phyloP scores from a whole-genome alignment of 2,797 vertebrate species.

The Margarornis squamiger region DNA sequence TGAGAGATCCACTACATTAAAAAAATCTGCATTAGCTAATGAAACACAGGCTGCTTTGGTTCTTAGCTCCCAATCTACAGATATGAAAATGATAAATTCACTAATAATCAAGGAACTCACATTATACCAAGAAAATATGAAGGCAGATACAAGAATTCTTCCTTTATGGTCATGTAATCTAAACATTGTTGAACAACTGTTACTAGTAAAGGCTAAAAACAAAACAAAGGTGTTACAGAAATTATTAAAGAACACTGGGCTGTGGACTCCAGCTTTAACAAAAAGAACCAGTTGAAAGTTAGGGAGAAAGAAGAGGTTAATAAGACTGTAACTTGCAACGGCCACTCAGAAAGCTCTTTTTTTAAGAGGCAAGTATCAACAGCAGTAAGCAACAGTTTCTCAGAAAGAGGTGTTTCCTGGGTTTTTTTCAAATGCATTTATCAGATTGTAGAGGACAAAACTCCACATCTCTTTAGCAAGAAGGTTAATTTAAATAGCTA shows the following conservation, averaged over 20 bases:
- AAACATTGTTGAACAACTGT: background rate
- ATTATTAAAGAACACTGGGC: background rate
- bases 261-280: background rate
- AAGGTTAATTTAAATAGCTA: background rate
- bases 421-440: background rate
- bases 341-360: background rate
- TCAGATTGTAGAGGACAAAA: background rate
- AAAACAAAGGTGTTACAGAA: background rate
- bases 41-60: background rate
- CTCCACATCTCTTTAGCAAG: background rate
- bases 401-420: background rate
- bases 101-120: background rate
- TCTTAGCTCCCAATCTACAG: background rate
- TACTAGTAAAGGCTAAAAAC: background rate
- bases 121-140: background rate
- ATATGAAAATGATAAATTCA: background rate
- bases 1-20: background rate
- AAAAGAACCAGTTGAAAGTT: background rate
- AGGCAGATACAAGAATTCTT: background rate
- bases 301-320: slow-evolving; percentile 16
- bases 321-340: background rate
- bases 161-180: background rate
- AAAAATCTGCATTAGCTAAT: background rate
- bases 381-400: background rate
- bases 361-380: background rate